Percentiles rank a stretch among this genome's conserved stretches.
phyloP scores from a whole-genome alignment of 2,797 vertebrate species.

The Nyctalus aviator region DNA sequence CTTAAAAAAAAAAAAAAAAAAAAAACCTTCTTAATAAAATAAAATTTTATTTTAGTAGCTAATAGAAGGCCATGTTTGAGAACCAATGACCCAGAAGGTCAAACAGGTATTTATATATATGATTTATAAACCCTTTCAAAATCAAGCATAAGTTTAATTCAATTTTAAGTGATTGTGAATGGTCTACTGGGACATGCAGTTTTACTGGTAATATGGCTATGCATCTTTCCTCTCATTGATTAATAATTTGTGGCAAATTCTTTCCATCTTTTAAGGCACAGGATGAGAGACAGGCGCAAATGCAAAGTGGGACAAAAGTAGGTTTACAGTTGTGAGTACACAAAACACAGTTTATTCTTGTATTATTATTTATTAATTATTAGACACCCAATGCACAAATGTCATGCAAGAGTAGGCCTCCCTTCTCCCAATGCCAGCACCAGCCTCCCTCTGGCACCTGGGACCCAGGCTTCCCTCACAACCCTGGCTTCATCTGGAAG shows the following conservation, averaged over 20 bases:
- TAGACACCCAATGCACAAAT: too few relatives aligned
- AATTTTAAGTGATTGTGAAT: background rate
- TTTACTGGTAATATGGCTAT: background rate
- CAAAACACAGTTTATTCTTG: background rate
- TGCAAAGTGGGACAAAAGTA: background rate
- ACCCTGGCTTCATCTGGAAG: too few relatives aligned
- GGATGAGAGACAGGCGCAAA: background rate
- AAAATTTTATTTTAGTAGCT: background rate
- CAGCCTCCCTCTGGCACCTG: too few relatives aligned
- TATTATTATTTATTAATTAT: background rate
- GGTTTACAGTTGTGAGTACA: background rate
- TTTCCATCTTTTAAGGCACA: background rate
- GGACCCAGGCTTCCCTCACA: too few relatives aligned
- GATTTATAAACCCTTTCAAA: conserved; percentile 34
- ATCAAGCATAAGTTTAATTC: background rate
- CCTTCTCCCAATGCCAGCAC: too few relatives aligned
- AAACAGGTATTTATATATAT: background rate
- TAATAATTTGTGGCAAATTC: background rate
- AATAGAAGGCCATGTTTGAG: background rate
- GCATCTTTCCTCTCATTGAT: background rate
- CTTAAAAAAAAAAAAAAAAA: background rate
- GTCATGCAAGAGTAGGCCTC: too few relatives aligned
- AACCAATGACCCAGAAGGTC: background rate
- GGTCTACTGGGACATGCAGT: background rate
- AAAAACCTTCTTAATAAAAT: background rate